These are phyloP conservation scores for Apamea anceps DNA, from an alignment of 2,888 invertebrate genomes.

Conservation along the genomic window DNA sequence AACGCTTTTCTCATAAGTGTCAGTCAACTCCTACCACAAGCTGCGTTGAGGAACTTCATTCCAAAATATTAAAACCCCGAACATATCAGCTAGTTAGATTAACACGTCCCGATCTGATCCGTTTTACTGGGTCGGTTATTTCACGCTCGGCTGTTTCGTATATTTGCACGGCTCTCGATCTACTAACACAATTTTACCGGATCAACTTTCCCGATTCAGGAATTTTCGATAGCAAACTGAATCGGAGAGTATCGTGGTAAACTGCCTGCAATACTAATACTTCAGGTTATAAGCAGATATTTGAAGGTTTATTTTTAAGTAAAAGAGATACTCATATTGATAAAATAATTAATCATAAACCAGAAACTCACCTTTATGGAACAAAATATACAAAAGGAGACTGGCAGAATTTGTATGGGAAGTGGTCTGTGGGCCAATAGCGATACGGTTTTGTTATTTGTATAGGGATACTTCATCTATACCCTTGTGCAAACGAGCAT, in stretches of 20 bases:
- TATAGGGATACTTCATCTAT: neutral
- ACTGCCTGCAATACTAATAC: too few species aligned
- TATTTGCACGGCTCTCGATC: conserved; percentile 38
- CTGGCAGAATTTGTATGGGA: neutral
- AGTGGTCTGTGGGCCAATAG: neutral
- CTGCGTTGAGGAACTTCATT: neutral
- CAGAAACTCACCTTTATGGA: neutral
- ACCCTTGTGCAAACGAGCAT: too few species aligned
- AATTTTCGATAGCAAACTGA: conserved; percentile 15
- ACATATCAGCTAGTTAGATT: conserved; percentile 38
- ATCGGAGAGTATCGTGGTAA: neutral
- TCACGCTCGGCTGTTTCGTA: conserved; percentile 29
- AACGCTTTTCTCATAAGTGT: too few species aligned
- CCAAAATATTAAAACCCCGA: conserved; percentile 6
- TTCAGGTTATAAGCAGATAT: too few species aligned
- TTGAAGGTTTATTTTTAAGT: too few species aligned
- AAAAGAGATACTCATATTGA: neutral
- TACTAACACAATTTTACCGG: conserved; percentile 33
- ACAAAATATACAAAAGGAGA: neutral
- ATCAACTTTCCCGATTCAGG: neutral
- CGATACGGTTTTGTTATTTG: neutral
- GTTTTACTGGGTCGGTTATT: conserved; percentile 36
- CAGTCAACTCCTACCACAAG: too few species aligned
- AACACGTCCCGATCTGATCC: conserved; percentile 21
- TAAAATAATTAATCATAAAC: neutral